Conservation (phyloP, 2,113 vertebrate species). For the Zingel zingel region DNA sequence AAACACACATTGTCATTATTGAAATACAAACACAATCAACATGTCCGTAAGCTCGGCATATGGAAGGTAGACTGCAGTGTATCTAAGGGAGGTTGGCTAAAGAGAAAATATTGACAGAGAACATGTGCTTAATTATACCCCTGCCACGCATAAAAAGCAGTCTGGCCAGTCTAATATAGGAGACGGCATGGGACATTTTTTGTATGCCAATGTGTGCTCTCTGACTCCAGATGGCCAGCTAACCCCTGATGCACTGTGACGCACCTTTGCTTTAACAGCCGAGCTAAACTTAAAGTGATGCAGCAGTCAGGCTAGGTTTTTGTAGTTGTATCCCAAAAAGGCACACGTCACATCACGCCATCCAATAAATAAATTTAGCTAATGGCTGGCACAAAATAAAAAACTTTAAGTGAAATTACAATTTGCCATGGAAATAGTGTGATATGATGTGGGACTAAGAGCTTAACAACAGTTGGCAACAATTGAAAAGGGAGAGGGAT, state of each 20-base stretch:
- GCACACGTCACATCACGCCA: too few relatives aligned
- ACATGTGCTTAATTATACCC: not conserved
- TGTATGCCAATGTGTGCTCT: not conserved
- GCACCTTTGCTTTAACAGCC: not conserved
- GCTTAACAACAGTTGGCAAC: not conserved
- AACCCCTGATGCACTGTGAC: not conserved
- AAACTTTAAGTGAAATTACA: too few relatives aligned
- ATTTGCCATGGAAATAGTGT: not conserved
- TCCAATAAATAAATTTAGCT: too few relatives aligned
- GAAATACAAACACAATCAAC: not conserved
- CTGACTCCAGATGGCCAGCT: conserved; percentile 6
- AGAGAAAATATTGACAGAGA: not conserved
- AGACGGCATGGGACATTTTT: not conserved
- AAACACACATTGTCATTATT: not conserved
- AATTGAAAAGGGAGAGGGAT: not conserved
- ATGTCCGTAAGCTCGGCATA: not conserved
- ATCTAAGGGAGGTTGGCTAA: not conserved
- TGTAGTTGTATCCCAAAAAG: not conserved
- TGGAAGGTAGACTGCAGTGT: not conserved
- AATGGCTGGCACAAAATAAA: too few relatives aligned
- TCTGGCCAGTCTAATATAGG: not conserved
- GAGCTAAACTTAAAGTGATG: not conserved
- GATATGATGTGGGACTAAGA: not conserved
- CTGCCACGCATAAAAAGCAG: not conserved
- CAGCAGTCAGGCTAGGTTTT: not conserved